These are phyloP conservation scores for Neoseiulus cucumeris DNA, from an alignment of 1,140 invertebrate species.

Conservation along the genomic window DNA sequence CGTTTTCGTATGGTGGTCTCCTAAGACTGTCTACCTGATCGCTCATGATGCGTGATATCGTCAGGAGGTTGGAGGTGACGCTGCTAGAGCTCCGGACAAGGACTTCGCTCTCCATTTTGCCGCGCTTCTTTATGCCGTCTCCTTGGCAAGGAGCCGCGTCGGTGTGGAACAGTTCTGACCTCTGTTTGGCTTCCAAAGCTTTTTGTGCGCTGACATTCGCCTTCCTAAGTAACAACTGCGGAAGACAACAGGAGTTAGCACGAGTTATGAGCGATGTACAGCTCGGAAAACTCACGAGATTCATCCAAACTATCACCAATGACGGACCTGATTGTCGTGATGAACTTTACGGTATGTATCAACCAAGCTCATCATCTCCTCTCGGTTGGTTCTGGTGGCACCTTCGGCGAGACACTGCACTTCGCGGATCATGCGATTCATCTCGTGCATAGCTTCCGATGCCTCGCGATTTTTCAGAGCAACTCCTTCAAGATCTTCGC, in stretches of 20 bases:
- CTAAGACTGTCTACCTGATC: slow-evolving; percentile 39
- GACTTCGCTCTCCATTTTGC: slow-evolving; percentile 16
- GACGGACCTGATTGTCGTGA: slow-evolving; percentile 11
- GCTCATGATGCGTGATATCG: slow-evolving; percentile 59
- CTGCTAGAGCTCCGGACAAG: slow-evolving; percentile 28
- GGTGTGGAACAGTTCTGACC: slow-evolving; percentile 24
- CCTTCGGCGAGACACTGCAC: background rate
- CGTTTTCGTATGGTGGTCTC: no score
- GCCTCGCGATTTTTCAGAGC: background rate
- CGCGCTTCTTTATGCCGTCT: slow-evolving; percentile 7
- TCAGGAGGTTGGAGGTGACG: slow-evolving; percentile 58
- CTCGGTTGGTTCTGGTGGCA: background rate
- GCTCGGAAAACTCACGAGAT: no score
- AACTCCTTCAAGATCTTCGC: background rate
- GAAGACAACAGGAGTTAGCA: no score
- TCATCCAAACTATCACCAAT: no score
- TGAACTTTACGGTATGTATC: slow-evolving; percentile 1
- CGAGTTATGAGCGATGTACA: no score
- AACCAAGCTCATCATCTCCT: background rate
- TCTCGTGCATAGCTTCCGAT: background rate
- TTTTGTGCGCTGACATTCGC: slow-evolving; percentile 26
- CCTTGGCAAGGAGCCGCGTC: slow-evolving; percentile 19
- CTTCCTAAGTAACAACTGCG: slow-evolving; percentile 25
- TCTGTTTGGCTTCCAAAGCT: slow-evolving; percentile 25
- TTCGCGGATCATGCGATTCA: background rate